phyloP scores from a whole-genome alignment of 2,113 vertebrate species.

The Myanophis thanlyinensis region DNA sequence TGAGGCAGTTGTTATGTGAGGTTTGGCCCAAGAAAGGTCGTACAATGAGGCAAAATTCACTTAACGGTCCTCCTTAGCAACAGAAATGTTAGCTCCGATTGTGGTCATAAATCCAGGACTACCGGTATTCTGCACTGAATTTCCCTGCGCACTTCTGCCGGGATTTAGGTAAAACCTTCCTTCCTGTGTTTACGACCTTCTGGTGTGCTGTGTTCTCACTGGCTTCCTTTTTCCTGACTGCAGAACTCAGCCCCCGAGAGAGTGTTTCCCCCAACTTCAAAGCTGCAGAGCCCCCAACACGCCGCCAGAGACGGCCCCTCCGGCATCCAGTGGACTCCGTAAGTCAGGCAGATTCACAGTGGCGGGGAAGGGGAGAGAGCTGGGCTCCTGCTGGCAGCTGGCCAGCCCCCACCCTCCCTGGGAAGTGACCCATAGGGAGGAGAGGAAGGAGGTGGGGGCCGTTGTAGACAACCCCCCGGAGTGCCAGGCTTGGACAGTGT shows the following conservation, averaged over 20 bases:
- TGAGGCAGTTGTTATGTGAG: background rate
- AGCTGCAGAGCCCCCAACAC: accelerated
- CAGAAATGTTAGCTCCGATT: too few relatives aligned
- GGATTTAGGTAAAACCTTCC: background rate
- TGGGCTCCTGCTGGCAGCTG: background rate
- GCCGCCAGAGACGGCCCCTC: background rate
- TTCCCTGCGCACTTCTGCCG: background rate
- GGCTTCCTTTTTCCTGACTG: too few relatives aligned
- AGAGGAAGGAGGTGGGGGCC: background rate
- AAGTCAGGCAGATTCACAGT: background rate
- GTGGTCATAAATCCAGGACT: too few relatives aligned
- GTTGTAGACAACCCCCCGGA: background rate
- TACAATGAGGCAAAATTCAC: too few relatives aligned
- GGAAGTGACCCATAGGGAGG: background rate
- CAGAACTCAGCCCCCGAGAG: background rate
- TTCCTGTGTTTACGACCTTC: accelerated
- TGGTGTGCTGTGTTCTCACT: accelerated
- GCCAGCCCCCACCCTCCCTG: background rate
- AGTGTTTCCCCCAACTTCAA: background rate
- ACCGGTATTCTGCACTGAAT: too few relatives aligned
- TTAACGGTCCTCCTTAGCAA: too few relatives aligned
- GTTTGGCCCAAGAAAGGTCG: too few relatives aligned
- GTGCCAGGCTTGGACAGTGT: background rate
- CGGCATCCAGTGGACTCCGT: conserved; percentile 57
- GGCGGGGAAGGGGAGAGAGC: background rate